Conservation (phyloP, 2,113 vertebrate species). For the Cricetomys ansorgei region DNA sequence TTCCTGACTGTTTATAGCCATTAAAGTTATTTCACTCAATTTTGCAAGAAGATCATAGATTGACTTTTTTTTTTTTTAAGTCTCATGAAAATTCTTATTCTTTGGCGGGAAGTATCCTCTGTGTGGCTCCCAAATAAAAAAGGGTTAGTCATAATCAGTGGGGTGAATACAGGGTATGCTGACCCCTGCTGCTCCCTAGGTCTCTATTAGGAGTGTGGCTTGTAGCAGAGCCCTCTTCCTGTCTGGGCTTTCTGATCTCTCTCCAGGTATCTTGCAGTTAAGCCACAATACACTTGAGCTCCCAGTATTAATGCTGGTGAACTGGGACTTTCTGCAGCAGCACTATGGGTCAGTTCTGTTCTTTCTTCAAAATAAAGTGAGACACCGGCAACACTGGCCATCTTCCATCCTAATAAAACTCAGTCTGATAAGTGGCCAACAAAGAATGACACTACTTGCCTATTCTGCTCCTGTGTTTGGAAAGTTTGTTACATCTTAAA, state of each 20-base stretch:
- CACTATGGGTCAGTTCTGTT: not conserved
- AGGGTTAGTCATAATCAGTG: slow-evolving; percentile 6
- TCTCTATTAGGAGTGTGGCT: not conserved
- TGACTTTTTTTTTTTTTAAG: not conserved
- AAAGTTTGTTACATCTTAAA: not conserved
- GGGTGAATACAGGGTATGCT: not conserved
- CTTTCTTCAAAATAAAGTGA: not conserved
- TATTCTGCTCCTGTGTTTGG: not conserved
- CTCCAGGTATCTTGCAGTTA: not conserved
- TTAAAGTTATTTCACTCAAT: slow-evolving; percentile 62
- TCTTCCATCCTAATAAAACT: not conserved
- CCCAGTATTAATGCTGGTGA: not conserved
- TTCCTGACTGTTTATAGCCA: slow-evolving; percentile 56
- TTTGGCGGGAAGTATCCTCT: slow-evolving; percentile 39
- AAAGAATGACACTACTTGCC: not conserved
- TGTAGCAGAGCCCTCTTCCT: not conserved
- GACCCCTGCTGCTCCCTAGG: not conserved
- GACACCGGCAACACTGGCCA: not conserved
- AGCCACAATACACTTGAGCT: not conserved
- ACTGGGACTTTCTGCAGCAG: too few species aligned
- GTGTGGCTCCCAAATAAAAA: not conserved
- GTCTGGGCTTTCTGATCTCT: not conserved
- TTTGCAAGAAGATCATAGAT: slow-evolving; percentile 71
- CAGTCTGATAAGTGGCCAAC: not conserved
- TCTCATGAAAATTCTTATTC: slow-evolving; percentile 61